phyloP scores from a whole-genome alignment of 2,113 vertebrate genomes.

The Pollimyrus isidori region DNA sequence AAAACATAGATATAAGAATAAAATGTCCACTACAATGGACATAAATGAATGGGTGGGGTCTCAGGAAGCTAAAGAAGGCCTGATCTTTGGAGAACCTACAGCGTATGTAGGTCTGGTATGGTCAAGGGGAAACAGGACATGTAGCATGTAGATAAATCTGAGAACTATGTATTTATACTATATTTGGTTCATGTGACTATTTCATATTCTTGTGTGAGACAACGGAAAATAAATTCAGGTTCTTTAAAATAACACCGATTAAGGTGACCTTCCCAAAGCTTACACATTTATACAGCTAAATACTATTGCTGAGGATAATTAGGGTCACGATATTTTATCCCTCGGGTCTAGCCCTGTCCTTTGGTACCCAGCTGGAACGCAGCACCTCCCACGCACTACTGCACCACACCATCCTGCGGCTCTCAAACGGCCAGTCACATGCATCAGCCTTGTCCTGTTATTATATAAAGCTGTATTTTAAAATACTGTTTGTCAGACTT shows the following conservation, averaged over 20 bases:
- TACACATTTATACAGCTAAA: background rate
- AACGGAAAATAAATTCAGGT: background rate
- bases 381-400: background rate
- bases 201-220: background rate
- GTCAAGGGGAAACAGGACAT: background rate
- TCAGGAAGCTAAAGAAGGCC: background rate
- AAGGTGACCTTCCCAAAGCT: background rate
- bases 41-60: no score
- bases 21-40: no score
- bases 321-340: background rate
- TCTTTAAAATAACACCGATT: background rate
- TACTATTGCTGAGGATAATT: background rate
- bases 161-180: background rate
- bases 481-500: background rate
- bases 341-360: background rate
- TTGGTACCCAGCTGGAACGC: background rate
- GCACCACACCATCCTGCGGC: background rate
- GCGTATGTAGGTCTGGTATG: background rate
- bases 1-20: no score
- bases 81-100: background rate
- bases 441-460: background rate
- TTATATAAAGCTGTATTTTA: background rate
- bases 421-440: background rate
- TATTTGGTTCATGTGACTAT: background rate
- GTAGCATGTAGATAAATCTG: background rate